Base-by-base conservation (phyloP, 2,797 vertebrate species). In the Chrosomus eos region DNA sequence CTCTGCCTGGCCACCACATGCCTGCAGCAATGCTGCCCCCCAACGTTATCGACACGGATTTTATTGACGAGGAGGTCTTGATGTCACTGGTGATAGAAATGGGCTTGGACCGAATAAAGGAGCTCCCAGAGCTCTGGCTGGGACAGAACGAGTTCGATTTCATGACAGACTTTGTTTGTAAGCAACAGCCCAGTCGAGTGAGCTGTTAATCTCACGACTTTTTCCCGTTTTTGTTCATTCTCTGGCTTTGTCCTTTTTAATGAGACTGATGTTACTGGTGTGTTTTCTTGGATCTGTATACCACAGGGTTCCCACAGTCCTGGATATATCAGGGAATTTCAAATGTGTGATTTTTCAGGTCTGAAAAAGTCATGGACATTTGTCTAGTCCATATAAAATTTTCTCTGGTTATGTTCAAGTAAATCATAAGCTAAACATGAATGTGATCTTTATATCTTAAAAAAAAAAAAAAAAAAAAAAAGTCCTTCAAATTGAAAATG, bases 71-170 rank as follows among this genome's bases (percentile, higher is more conserved):
- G 94, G 96, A 97, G 93, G 96, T 96, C 88, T 94, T 97, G 78
- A 97, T 97, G 96, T 96, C 96, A 89, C 93, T 97, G 91, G 96
- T 97, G 90, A 93, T 96, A 89, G 96, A 97, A 92, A 96, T 97
- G 96, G 96, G 96, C 81, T 93, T 97, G 96, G 96, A 97, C 94
- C 95, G 96, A 91, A 96, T 97, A 91, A 96, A 97, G 93, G 96
- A 97, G 93, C 95, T 97, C 86, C 96, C 96, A 0, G 96, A 97
- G 92, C 95, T 97, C 90, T 97, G 96, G 96, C 93, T 97, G 92
- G 96, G 96, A 91, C 96, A 97, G 90, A 97, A 97, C 73, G 96
- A 97, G 91, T 96, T 97, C 92, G 96, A 97, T 93, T 97, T 97
- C 90, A 95, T 97, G 95, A 96, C 96, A 87, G 96, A 97, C 94